phyloP scores from a whole-genome alignment of 1,140 invertebrate species.

The Bursaphelenchus mucronatus region DNA sequence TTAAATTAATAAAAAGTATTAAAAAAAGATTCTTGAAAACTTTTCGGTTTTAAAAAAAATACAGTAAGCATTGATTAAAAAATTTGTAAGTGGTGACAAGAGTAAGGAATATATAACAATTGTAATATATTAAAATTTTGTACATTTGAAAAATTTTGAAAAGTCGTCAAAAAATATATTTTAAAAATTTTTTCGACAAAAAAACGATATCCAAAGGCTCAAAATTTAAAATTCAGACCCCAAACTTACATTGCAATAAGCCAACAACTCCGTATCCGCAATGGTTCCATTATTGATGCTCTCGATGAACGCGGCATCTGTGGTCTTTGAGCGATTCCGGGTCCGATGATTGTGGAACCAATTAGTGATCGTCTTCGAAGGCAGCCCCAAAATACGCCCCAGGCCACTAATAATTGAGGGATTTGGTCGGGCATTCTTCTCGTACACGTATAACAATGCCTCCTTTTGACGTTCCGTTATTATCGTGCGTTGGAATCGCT shows the following conservation, averaged over 20 bases:
- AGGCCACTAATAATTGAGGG: constrained; percentile 89
- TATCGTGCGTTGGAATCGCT: constrained; percentile 70
- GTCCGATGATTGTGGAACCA: constrained; percentile 99
- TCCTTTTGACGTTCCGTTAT: constrained; percentile 98
- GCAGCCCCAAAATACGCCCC: constrained; percentile 81
- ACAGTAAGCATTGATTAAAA: too few relatives aligned
- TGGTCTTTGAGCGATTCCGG: constrained; percentile 64
- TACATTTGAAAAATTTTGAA: too few relatives aligned
- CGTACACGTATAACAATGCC: constrained; percentile 83
- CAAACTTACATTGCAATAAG: constrained; percentile 11
- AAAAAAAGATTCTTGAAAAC: too few relatives aligned
- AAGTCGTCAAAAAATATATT: too few relatives aligned
- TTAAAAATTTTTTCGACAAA: too few relatives aligned
- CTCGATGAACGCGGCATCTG: too few relatives aligned
- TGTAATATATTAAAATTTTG: too few relatives aligned
- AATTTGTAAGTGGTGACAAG: too few relatives aligned
- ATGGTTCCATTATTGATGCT: background rate
- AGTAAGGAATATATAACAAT: too few relatives aligned
- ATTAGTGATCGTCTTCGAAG: constrained; percentile 90
- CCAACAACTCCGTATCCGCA: constrained; percentile 5
- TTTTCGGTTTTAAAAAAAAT: too few relatives aligned
- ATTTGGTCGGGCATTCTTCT: constrained; percentile 90
- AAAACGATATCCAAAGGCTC: too few relatives aligned
- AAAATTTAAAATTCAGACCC: background rate
- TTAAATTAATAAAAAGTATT: too few relatives aligned